These are phyloP conservation scores for Pollimyrus isidori DNA, from an alignment of 2,113 vertebrate species.

Conservation along the genomic window DNA sequence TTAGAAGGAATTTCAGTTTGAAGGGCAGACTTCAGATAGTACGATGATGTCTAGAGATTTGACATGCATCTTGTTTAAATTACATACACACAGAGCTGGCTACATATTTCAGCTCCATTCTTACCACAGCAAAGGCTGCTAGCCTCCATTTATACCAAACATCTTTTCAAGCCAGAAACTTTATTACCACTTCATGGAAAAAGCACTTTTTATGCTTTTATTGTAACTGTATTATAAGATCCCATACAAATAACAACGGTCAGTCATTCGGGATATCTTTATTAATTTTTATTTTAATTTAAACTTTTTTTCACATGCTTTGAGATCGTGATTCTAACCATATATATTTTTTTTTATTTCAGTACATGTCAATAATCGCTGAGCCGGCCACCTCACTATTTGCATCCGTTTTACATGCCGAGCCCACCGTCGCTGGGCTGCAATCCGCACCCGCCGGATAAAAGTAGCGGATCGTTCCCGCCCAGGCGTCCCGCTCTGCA, in stretches of 20 bases:
- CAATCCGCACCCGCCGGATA: neutral
- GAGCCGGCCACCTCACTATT: neutral
- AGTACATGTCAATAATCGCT: neutral
- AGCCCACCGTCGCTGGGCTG: neutral
- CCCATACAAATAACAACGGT: neutral
- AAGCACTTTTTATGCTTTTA: neutral
- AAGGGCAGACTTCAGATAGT: neutral
- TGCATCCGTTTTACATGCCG: neutral
- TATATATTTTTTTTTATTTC: neutral
- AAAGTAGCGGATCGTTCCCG: conserved; percentile 25
- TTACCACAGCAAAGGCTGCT: neutral
- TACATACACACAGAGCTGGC: neutral
- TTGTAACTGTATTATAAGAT: neutral
- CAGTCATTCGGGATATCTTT: neutral
- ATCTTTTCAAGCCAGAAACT: neutral
- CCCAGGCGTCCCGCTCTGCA: conserved; percentile 40
- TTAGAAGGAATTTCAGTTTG: neutral
- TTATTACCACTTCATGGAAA: neutral
- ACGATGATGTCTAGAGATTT: neutral
- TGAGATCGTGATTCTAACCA: neutral
- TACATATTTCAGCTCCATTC: neutral
- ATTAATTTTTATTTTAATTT: neutral
- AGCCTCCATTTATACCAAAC: conserved; percentile 4
- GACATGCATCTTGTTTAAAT: neutral
- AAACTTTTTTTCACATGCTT: neutral